Evolutionary conservation across 2,888 invertebrate genomes (phyloP), one percentile per base, ranked within the genome.

Genomic region (Dryadula phaetusa): DNA sequence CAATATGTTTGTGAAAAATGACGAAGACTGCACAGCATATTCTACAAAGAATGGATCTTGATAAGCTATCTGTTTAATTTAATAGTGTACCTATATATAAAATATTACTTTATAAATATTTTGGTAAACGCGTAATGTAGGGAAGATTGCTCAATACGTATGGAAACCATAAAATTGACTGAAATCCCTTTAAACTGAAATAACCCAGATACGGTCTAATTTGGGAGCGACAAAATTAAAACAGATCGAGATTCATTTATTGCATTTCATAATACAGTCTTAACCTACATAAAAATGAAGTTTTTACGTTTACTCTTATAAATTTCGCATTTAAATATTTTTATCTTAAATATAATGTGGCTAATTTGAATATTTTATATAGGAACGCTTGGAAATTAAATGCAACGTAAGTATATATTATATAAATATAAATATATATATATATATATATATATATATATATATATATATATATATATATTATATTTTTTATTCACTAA

Each of bases 181-280:
- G 52, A 58, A 54, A 66, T 66, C 66, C 61, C 61, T 70, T 63
- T 18, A 37, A 68, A 61, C 65, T 63, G 58, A 63, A 61, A 60
- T 52, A 70, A 68, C 68, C 70, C 70, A 70, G 68, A 70, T 70
- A 58, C 61, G 14, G 20, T 68, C 65, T 70, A 68, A 66, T 60
- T 70, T 60, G 12, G 70, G 70, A 68, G 53, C 58, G 53, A 61
- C 54, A 54, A 42, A 60, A 67, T 58, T 61, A 60, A 66, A 70
- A 62, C 58, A 52, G 64, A 40, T 52, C 61, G 42, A 63, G 52
- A 28, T 52, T 1, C 16, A 70, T 68, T 68, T 66, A 66, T 61
- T 54, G 28, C 61, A 52, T 66, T 66, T 66, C 60, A 69, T 61
- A 67, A 64, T 61, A 67, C 16, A 37, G 44, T 62, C 54, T 64